A percentile compares a stretch with the other conserved stretches of the same genome.
Evolutionary conservation across 30 jellyfish, hydroid and myxozoan species (phyloP).

Genomic region (Morbakka virulenta): DNA sequence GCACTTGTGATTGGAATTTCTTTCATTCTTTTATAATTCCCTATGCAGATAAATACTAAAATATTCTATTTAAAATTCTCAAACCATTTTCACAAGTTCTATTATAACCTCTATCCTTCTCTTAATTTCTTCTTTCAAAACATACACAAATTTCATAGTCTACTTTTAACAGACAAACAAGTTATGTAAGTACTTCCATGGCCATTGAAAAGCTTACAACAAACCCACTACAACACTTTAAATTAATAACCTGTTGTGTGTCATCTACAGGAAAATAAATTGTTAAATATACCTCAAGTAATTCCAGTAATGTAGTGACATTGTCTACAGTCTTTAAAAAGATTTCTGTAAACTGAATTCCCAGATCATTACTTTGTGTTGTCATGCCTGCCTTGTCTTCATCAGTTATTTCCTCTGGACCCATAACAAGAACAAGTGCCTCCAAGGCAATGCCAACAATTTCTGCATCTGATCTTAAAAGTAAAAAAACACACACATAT

Average conservation of each 20-base stretch:
- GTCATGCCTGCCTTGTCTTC: slow-evolving; percentile 9
- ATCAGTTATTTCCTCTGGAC: slow-evolving; percentile 34
- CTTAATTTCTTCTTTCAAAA: too few species aligned
- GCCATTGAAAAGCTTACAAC: too few species aligned
- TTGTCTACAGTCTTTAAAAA: slow-evolving; percentile 71
- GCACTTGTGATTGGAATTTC: too few species aligned
- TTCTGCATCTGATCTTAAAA: slow-evolving; percentile 73
- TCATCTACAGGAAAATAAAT: not conserved
- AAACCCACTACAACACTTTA: too few species aligned
- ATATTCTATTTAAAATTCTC: too few species aligned
- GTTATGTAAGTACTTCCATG: too few species aligned
- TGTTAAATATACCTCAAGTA: slow-evolving; percentile 40
- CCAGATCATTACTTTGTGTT: slow-evolving; percentile 51
- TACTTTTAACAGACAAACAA: too few species aligned
- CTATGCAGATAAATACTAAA: too few species aligned
- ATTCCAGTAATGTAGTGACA: slow-evolving; percentile 32
- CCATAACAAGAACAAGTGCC: slow-evolving; percentile 70
- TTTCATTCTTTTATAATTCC: too few species aligned
- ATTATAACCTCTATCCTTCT: too few species aligned
- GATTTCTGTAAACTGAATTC: slow-evolving; percentile 79
- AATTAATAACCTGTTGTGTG: not conserved
- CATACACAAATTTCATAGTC: too few species aligned
- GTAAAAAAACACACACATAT: not conserved
- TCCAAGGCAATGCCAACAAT: slow-evolving; percentile 80
- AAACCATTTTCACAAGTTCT: too few species aligned